Evolutionary conservation across 2,113 vertebrate genomes (phyloP).

Genomic region (Pogona vitticeps): DNA sequence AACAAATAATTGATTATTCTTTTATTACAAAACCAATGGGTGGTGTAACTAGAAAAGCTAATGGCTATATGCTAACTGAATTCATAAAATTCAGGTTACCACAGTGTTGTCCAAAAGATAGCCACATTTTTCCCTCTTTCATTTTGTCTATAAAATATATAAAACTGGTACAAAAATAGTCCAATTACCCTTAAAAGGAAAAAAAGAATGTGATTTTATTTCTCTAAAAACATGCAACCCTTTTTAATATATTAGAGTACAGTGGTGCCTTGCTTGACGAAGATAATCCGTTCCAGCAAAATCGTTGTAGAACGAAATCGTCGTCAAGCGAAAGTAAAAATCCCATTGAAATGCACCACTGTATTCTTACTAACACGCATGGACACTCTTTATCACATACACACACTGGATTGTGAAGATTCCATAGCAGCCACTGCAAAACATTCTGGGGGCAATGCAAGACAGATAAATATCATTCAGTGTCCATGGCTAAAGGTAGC

Average conservation of each 20-base stretch:
- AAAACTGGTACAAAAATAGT: neutral
- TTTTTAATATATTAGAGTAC: neutral
- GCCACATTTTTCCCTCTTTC: neutral
- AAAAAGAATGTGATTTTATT: neutral
- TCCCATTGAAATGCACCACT: too few species aligned
- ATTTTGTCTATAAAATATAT: neutral
- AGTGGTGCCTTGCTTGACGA: too few species aligned
- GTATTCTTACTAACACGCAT: too few species aligned
- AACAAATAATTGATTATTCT: too few species aligned
- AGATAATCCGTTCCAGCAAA: too few species aligned
- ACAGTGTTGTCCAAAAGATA: neutral
- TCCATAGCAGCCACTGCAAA: neutral
- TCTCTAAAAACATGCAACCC: conserved; percentile 19
- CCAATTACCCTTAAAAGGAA: neutral
- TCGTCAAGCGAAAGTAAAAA: too few species aligned
- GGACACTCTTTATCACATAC: too few species aligned
- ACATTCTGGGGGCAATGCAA: neutral
- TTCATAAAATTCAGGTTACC: neutral
- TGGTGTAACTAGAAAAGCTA: neutral
- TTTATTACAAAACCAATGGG: too few species aligned
- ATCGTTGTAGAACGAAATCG: too few species aligned
- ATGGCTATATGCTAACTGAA: neutral
- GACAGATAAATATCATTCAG: conserved; percentile 4
- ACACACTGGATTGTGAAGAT: neutral
- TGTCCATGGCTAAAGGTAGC: neutral